Conservation (phyloP, 2,797 vertebrate species). For the Gobionotothen gibberifrons region DNA sequence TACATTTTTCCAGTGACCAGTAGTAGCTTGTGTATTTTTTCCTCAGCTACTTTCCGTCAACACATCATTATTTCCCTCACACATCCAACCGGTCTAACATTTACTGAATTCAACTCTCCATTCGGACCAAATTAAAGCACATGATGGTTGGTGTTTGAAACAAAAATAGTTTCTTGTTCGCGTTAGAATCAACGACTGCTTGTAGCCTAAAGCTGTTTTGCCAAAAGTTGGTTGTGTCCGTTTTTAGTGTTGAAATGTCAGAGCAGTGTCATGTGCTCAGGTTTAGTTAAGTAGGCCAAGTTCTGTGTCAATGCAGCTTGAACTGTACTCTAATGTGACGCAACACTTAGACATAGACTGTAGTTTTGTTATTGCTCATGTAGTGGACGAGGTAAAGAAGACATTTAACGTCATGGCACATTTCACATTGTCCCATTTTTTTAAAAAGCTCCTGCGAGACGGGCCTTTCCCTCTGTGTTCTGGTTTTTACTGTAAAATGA, state of each 20-base stretch:
- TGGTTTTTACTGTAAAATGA: slow-evolving; percentile 50
- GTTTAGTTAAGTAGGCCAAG: slow-evolving; percentile 61
- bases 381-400: slow-evolving; percentile 29
- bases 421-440: slow-evolving; percentile 5
- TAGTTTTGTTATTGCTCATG: slow-evolving; percentile 23
- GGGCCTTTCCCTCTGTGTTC: slow-evolving; percentile 16
- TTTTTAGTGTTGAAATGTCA: slow-evolving; percentile 56
- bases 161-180: slow-evolving; percentile 17
- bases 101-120: slow-evolving; percentile 38
- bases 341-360: slow-evolving; percentile 44
- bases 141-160: slow-evolving; percentile 35
- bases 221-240: slow-evolving; percentile 16
- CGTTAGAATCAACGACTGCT: slow-evolving; percentile 13
- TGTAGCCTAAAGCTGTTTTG: slow-evolving; percentile 37
- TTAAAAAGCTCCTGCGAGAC: slow-evolving; percentile 2
- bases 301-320: slow-evolving; percentile 62
- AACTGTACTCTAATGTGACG: slow-evolving; percentile 60
- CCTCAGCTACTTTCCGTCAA: slow-evolving; percentile 44
- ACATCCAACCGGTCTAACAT: slow-evolving; percentile 29
- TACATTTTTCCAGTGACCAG: slow-evolving; percentile 1
- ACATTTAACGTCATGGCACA: not conserved
- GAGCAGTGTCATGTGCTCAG: slow-evolving; percentile 62
- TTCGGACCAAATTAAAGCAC: slow-evolving; percentile 35
- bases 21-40: not conserved
- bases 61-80: slow-evolving; percentile 42